Percentiles rank a stretch among this genome's conserved stretches.
Conservation (phyloP, 2,888 invertebrate genomes). For the Drosophila lutescens region DNA sequence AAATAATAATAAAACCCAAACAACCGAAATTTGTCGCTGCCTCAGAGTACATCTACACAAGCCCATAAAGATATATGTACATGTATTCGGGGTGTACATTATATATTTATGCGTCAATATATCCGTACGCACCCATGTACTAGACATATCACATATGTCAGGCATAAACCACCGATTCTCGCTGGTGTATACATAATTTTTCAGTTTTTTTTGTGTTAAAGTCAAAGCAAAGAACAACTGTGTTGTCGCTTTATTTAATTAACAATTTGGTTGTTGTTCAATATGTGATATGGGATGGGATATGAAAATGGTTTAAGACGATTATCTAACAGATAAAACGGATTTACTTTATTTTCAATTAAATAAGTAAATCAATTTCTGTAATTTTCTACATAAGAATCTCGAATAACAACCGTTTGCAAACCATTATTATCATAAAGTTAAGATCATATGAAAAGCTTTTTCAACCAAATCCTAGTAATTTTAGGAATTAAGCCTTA, state of each 20-base stretch:
- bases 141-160: slow-evolving; percentile 13
- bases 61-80: slow-evolving; percentile 1
- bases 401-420: no score
- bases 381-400: no score
- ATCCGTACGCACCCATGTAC: slow-evolving; percentile 14
- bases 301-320: background rate
- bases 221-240: slow-evolving; percentile 37
- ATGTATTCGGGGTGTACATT: slow-evolving; percentile 11
- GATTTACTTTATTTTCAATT: background rate
- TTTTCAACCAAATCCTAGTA: no score
- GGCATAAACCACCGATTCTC: slow-evolving; percentile 65
- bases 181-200: slow-evolving; percentile 68
- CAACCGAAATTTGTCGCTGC: slow-evolving; percentile 52
- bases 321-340: background rate
- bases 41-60: slow-evolving; percentile 15
- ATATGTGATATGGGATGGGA: no score
- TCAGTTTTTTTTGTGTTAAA: slow-evolving; percentile 48
- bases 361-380: no score
- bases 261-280: slow-evolving; percentile 7
- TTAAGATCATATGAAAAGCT: no score
- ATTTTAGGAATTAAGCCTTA: no score
- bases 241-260: slow-evolving; percentile 18
- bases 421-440: no score
- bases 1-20: slow-evolving; percentile 30
- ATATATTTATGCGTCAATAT: slow-evolving; percentile 29